These are phyloP conservation scores for Zaprionus kolodkinae DNA, from an alignment of 1,140 invertebrate species.

Conservation along the genomic window DNA sequence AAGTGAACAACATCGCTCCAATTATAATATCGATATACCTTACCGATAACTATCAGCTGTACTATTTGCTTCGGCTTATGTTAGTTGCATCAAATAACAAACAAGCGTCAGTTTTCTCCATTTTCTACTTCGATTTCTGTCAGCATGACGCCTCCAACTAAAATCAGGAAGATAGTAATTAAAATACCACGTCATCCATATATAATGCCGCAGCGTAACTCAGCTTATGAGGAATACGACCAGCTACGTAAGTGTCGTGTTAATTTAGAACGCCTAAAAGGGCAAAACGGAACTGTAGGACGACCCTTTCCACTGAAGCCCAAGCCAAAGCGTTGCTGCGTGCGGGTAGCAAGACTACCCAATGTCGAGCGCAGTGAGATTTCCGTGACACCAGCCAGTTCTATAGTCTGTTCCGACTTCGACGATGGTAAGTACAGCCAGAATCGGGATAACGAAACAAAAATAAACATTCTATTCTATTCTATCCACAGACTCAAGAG, in stretches of 20 bases:
- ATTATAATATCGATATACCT: neutral
- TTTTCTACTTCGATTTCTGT: neutral
- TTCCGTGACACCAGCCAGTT: conserved; percentile 64
- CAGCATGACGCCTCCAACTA: conserved; percentile 49
- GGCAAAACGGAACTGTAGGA: conserved; percentile 1
- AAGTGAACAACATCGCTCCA: neutral
- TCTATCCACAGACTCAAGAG: conserved; percentile 7
- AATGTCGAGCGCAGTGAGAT: conserved; percentile 63
- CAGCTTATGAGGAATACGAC: conserved; percentile 24
- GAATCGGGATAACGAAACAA: neutral
- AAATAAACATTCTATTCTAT: neutral
- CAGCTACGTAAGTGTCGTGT: conserved; percentile 64
- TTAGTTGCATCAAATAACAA: neutral
- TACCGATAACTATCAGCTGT: neutral
- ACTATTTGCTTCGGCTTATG: neutral
- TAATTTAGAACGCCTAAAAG: conserved; percentile 59
- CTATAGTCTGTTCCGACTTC: conserved; percentile 68
- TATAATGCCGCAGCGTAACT: conserved; percentile 33
- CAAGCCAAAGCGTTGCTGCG: conserved; percentile 61
- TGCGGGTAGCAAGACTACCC: conserved; percentile 64
- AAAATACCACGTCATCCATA: conserved; percentile 67
- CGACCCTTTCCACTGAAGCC: conserved; percentile 35
- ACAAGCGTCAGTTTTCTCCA: conserved; percentile 3
- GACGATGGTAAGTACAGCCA: conserved; percentile 37
- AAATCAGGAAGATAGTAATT: conserved; percentile 58